These are phyloP conservation scores for Drosophila miranda DNA, from an alignment of 1,140 invertebrate genomes.

Conservation along the genomic window DNA sequence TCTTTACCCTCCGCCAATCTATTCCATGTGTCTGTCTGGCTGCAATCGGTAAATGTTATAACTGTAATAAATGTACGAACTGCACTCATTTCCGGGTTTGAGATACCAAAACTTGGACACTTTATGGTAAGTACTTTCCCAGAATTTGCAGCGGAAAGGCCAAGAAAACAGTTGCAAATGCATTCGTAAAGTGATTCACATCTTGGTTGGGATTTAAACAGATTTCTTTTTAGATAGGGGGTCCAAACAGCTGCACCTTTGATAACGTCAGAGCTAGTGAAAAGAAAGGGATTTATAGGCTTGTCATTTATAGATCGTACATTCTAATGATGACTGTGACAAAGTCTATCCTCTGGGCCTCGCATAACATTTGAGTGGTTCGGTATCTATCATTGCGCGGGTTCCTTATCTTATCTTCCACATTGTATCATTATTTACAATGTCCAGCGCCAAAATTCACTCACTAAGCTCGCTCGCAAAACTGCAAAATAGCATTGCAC, in stretches of 20 bases:
- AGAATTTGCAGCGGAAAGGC: conserved; percentile 21
- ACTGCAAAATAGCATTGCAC: conserved; percentile 25
- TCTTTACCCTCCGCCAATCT: too few relatives aligned
- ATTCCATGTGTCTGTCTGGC: too few relatives aligned
- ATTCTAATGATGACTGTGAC: not conserved
- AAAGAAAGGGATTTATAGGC: not conserved
- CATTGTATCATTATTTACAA: conserved; percentile 37
- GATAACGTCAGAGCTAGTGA: conserved; percentile 1
- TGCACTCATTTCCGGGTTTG: conserved; percentile 23
- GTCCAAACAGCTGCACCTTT: conserved; percentile 7
- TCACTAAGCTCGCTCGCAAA: not conserved
- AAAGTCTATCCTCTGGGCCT: not conserved
- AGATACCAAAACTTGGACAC: conserved; percentile 39
- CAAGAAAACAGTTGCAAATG: too few relatives aligned
- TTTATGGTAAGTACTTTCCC: conserved; percentile 9
- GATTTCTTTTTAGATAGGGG: conserved; percentile 34
- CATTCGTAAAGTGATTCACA: conserved; percentile 14
- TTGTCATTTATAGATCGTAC: too few relatives aligned
- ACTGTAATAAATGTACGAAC: not conserved
- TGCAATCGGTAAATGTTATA: too few relatives aligned
- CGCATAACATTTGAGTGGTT: conserved; percentile 12
- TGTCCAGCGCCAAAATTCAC: conserved; percentile 16
- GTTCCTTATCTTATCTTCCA: conserved; percentile 23
- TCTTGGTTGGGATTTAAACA: conserved; percentile 1
- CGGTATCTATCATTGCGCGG: conserved; percentile 2